Evolutionary conservation across 2,888 invertebrate species (phyloP).

Genomic region (Pollenia amentaria): DNA sequence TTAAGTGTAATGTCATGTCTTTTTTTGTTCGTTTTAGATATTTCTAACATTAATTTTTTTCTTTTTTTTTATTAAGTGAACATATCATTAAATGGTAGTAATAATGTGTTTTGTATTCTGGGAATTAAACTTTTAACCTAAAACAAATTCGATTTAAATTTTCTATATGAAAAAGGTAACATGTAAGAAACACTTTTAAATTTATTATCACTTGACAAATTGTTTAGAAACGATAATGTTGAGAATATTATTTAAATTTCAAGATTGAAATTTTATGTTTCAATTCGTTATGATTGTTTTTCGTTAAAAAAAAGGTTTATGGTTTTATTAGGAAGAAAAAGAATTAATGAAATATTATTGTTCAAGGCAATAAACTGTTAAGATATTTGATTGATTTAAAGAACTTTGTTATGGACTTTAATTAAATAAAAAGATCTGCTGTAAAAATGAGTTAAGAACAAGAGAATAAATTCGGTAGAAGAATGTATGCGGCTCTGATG

Average conservation of each 20-base stretch:
- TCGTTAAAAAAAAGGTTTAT: constrained; percentile 8
- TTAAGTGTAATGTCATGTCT: constrained; percentile 63
- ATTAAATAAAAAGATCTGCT: no score
- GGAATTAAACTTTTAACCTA: constrained; percentile 31
- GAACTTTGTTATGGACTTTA: no score
- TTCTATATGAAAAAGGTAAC: background rate
- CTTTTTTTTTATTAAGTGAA: no score
- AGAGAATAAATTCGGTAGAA: no score
- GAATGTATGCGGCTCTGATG: no score
- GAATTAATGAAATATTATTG: constrained; percentile 3
- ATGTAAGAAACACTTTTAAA: constrained; percentile 25
- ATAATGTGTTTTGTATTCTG: constrained; percentile 41
- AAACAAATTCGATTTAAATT: background rate
- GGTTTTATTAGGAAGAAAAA: background rate
- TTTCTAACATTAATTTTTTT: constrained; percentile 7
- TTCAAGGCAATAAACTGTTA: background rate
- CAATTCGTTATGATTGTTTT: constrained; percentile 3
- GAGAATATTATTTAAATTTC: constrained; percentile 58
- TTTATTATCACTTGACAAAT: constrained; percentile 59
- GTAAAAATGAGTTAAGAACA: no score
- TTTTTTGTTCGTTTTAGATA: constrained; percentile 12
- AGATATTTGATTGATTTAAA: no score
- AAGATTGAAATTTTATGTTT: constrained; percentile 29
- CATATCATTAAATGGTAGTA: constrained; percentile 43
- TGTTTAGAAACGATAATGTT: constrained; percentile 36